Evolutionary conservation across 2,888 invertebrate genomes (phyloP).

Genomic region (Patella depressa): DNA sequence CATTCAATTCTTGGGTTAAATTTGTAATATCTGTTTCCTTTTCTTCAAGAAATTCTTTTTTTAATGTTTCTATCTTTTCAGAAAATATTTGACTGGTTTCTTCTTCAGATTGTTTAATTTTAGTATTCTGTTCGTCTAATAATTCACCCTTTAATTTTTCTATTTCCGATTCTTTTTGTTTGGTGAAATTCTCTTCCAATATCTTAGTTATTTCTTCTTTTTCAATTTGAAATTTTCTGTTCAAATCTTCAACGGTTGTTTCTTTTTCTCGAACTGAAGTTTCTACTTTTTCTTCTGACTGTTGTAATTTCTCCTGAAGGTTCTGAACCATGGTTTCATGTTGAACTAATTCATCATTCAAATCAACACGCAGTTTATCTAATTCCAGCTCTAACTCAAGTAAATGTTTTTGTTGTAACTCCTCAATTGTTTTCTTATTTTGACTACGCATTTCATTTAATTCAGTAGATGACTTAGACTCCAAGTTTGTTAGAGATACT

Average conservation of each 20-base stretch:
- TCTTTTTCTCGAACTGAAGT: constrained; percentile 38
- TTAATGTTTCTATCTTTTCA: constrained; percentile 41
- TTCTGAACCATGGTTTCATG: constrained; percentile 57
- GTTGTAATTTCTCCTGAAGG: constrained; percentile 65
- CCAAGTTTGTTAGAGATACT: constrained; percentile 30
- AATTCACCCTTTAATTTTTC: constrained; percentile 39
- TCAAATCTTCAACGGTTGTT: constrained; percentile 31
- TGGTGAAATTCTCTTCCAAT: constrained; percentile 43
- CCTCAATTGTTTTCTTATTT: constrained; percentile 38
- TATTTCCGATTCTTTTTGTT: constrained; percentile 22
- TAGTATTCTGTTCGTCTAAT: constrained; percentile 48
- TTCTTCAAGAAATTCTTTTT: constrained; percentile 35
- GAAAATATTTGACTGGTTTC: constrained; percentile 66
- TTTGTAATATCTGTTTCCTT: constrained; percentile 23
- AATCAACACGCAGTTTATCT: constrained; percentile 51
- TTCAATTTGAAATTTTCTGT: constrained; percentile 42
- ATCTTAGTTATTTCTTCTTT: constrained; percentile 64
- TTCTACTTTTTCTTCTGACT: constrained; percentile 53
- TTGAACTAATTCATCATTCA: constrained; percentile 41
- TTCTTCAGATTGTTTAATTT: constrained; percentile 42
- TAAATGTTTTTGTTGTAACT: constrained; percentile 45
- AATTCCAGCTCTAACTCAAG: constrained; percentile 55
- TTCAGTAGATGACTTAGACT: constrained; percentile 32
- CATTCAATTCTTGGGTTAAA: constrained; percentile 20
- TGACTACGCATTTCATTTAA: constrained; percentile 31